phyloP scores from a whole-genome alignment of 2,113 vertebrate genomes.

The Dasyurus viverrinus region DNA sequence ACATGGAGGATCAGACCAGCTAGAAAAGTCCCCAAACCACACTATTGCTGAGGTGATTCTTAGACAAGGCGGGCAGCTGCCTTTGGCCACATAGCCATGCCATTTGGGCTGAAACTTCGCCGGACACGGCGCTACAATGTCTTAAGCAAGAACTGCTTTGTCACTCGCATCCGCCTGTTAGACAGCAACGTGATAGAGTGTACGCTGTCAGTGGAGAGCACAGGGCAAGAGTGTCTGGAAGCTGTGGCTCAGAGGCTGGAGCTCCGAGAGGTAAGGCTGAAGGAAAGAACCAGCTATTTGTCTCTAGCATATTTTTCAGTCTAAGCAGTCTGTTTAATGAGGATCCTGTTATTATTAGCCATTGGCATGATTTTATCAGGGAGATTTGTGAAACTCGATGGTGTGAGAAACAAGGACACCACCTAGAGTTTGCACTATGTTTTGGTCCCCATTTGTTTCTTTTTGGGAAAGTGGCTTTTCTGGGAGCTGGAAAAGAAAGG shows the following conservation, averaged over 20 bases:
- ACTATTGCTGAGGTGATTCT: conserved; percentile 69
- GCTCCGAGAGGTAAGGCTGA: conserved; percentile 91
- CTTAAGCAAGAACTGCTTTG: conserved; percentile 98
- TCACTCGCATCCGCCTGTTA: conserved; percentile 94
- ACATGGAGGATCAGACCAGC: conserved; percentile 81
- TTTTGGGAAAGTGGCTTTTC: background rate
- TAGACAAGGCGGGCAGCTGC: conserved; percentile 58
- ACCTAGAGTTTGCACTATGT: background rate
- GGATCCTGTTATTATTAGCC: conserved; percentile 34
- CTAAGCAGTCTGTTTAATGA: background rate
- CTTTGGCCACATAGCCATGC: conserved; percentile 87
- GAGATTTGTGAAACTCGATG: conserved; percentile 35
- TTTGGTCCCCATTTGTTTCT: conserved; percentile 13
- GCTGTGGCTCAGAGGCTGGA: conserved; percentile 96
- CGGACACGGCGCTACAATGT: conserved; percentile 97
- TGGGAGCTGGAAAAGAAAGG: background rate
- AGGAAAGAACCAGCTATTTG: conserved; percentile 1
- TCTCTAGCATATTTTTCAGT: conserved; percentile 17
- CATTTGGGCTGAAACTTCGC: conserved; percentile 94
- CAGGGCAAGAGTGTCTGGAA: conserved; percentile 97
- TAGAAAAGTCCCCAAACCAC: conserved; percentile 39
- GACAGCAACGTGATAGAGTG: conserved; percentile 95
- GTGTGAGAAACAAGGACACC: background rate
- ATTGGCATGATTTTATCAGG: conserved; percentile 36
- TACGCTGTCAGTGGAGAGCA: conserved; percentile 96